Percentiles rank a stretch among this genome's conserved stretches.
These are phyloP conservation scores for Ephialtes manifestator DNA, from an alignment of 2,888 invertebrate genomes.

Conservation along the genomic window DNA sequence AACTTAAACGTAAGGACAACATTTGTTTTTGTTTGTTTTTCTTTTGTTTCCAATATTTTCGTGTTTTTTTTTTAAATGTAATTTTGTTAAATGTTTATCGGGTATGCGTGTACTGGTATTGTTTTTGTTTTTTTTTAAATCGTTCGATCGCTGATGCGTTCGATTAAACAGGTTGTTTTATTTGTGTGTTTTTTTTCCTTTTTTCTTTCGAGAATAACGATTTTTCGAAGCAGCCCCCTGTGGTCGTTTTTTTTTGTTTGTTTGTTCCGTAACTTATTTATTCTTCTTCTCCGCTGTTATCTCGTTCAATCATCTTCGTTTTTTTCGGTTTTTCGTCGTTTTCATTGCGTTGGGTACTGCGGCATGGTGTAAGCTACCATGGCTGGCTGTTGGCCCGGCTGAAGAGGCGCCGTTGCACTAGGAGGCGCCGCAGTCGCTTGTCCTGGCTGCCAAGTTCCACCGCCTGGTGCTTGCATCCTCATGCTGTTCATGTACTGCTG, in stretches of 20 bases:
- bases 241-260: slow-evolving; percentile 44
- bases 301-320: slow-evolving; percentile 62
- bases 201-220: slow-evolving; percentile 76
- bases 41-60: slow-evolving; percentile 29
- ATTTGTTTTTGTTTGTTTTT: slow-evolving; percentile 60
- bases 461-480: slow-evolving; percentile 86
- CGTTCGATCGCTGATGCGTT: not conserved
- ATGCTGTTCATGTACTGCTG: slow-evolving; percentile 85
- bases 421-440: slow-evolving; percentile 86
- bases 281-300: slow-evolving; percentile 56
- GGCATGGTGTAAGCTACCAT: slow-evolving; percentile 89
- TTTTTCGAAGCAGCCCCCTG: slow-evolving; percentile 77
- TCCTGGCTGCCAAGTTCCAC: slow-evolving; percentile 85
- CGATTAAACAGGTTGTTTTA: not conserved
- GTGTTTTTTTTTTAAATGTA: slow-evolving; percentile 31
- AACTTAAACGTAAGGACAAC: slow-evolving; percentile 68
- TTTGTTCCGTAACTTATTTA: slow-evolving; percentile 54
- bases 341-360: slow-evolving; percentile 95
- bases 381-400: slow-evolving; percentile 84
- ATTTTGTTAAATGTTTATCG: slow-evolving; percentile 29
- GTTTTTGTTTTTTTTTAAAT: slow-evolving; percentile 32
- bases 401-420: slow-evolving; percentile 83
- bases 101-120: slow-evolving; percentile 32
- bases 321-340: slow-evolving; percentile 78
- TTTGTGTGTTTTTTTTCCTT: slow-evolving; percentile 30